Base-by-base conservation (phyloP, 37 sponge, comb jelly and placozoan genomes). In the Hexactinellida sp. region DNA sequence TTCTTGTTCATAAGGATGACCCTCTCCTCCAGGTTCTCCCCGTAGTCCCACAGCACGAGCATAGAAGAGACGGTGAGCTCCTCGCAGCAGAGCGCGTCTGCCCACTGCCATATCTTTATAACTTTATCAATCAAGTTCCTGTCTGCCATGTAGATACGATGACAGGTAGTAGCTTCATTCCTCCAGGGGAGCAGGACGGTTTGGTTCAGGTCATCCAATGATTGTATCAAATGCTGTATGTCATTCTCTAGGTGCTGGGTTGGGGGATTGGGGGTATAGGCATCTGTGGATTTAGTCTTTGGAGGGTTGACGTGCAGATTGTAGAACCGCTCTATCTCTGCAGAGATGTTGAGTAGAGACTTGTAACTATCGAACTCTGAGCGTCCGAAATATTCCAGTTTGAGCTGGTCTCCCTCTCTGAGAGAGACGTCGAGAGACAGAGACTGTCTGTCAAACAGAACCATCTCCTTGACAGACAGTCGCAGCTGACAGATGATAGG, bases 401-500 rank as follows among this genome's bases (percentile, higher is more conserved):
- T 23, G 28, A 63, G 21, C 28, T 63, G 76, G 13, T 63, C 76
- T n/a, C 76, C 76, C 76, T 28, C 76, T n/a, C 76, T 63, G 30
- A 63, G 76, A n/a, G 76, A n/a, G 30, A 63, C 76, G 5, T 63
- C 76, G 19, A 21, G 28, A n/a, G 30, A 10, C 3, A 63, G 30
- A 25, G 76, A n/a, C 34, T 63, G 76, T 7, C 13, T 32, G 76
- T 63, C 76, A 63, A 63, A 63, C 76, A 63, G 76, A 7, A 63
- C 13, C 76, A 63, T 25, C 28, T 63, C 76, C 5, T 63, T 10
- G 76, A 63, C 28, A 63, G 76, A 63, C 76, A 63, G 76, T 23
- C 13, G 76, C 34, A 63, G 76, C 34, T 63, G 76, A 63, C 76
- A 63, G 76, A 63, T 63, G 76, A 63, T 63, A n/a, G 76, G 76